A percentile compares a stretch with the other conserved stretches of the same genome.
Conservation (phyloP, 2,888 invertebrate species). For the Crematogaster levior region DNA sequence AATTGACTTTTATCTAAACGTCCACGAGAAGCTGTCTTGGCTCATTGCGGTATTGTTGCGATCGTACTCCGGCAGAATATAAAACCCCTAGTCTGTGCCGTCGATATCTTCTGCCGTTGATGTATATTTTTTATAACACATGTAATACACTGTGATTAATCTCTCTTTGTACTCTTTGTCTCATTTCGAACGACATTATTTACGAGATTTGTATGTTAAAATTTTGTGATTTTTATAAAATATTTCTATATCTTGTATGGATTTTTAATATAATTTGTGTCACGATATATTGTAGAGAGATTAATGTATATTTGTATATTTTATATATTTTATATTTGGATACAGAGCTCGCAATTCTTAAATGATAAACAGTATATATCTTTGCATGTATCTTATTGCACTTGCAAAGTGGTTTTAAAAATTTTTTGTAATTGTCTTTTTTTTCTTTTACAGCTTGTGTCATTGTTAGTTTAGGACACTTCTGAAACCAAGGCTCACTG, state of each 20-base stretch:
- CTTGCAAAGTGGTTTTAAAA: constrained; percentile 4
- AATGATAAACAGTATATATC: background rate
- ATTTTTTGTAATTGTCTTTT: constrained; percentile 61
- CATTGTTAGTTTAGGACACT: constrained; percentile 87
- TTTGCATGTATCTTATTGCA: background rate
- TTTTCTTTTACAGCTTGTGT: constrained; percentile 89
- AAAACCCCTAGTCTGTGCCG: background rate
- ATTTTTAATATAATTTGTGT: background rate
- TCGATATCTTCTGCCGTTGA: background rate
- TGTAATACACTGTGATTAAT: background rate
- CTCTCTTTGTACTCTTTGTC: background rate
- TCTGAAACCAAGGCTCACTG: constrained; percentile 86
- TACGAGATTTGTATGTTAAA: background rate
- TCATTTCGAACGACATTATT: background rate
- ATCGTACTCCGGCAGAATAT: no score
- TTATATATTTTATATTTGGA: constrained; percentile 35
- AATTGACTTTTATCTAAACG: background rate
- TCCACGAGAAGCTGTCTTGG: background rate
- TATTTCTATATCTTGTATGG: background rate
- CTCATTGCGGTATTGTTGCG: no score
- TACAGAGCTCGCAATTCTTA: constrained; percentile 58
- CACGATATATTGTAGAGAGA: background rate
- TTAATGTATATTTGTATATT: background rate
- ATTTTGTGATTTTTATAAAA: background rate
- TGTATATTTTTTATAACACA: background rate